Conservation (phyloP, 1,140 invertebrate species). For the Drosophila sturtevanti region DNA sequence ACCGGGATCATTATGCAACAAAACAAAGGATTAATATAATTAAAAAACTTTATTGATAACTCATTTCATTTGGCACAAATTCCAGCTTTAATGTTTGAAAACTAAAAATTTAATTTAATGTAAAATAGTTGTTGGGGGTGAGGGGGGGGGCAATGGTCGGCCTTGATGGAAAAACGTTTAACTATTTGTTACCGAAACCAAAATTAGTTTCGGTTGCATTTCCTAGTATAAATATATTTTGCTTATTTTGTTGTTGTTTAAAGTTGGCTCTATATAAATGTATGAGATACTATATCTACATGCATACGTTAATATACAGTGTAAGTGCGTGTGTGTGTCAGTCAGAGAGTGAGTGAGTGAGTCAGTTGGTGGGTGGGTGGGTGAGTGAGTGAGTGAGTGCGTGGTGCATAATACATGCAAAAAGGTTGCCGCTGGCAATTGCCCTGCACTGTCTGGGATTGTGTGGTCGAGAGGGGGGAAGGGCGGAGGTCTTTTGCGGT, state of each 20-base stretch:
- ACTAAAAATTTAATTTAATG: background rate
- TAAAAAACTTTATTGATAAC: too few species aligned
- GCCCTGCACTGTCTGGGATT: slow-evolving; percentile 28
- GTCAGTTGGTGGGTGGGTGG: background rate
- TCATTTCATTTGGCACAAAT: background rate
- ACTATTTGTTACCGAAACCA: background rate
- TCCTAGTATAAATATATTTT: background rate
- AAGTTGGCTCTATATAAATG: slow-evolving; percentile 24
- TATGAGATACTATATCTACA: background rate
- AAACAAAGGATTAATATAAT: too few species aligned
- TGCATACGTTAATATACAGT: background rate
- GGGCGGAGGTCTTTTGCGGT: background rate
- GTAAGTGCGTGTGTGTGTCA: background rate
- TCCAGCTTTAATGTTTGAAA: background rate
- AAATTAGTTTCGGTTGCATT: slow-evolving; percentile 1
- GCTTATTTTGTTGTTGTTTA: slow-evolving; percentile 34
- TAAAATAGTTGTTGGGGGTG: background rate
- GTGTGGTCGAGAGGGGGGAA: background rate
- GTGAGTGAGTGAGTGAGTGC: slow-evolving; percentile 2
- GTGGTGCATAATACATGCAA: slow-evolving; percentile 52
- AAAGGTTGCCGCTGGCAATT: slow-evolving; percentile 36
- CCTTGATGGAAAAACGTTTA: background rate
- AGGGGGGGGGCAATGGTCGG: background rate
- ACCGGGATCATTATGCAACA: too few species aligned
- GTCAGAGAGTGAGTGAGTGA: slow-evolving; percentile 5